Evolutionary conservation across 2,888 invertebrate species (phyloP).

Genomic region (Actias luna): DNA sequence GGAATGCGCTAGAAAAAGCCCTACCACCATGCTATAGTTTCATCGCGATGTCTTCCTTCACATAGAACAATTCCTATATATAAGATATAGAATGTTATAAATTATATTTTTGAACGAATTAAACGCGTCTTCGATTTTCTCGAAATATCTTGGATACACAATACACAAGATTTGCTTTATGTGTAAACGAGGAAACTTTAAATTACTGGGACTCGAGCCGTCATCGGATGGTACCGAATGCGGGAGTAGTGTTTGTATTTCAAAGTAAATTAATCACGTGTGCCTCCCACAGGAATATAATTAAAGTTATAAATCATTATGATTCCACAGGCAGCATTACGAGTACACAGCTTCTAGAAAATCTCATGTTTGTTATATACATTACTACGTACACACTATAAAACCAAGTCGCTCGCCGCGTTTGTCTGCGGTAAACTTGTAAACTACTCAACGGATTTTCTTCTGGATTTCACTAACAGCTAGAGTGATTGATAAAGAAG

Average conservation of each 20-base stretch:
- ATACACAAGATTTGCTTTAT: neutral
- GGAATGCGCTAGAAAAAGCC: too few relatives aligned
- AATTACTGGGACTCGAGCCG: neutral
- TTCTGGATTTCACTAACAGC: too few relatives aligned
- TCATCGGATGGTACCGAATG: neutral
- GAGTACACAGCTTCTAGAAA: neutral
- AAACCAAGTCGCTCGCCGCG: too few relatives aligned
- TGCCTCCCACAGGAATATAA: neutral
- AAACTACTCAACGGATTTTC: too few relatives aligned
- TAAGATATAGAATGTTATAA: neutral
- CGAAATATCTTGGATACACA: neutral
- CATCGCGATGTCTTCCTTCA: too few relatives aligned
- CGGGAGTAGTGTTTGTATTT: constrained; percentile 6
- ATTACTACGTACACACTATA: too few relatives aligned
- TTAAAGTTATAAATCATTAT: constrained; percentile 2
- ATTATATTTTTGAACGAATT: neutral
- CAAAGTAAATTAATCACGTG: constrained; percentile 7
- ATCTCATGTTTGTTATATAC: neutral
- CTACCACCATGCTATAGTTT: too few relatives aligned
- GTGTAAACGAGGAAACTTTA: constrained; percentile 2
- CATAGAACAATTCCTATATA: neutral
- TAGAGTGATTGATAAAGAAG: too few relatives aligned
- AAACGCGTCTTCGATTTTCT: neutral
- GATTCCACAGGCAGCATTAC: neutral
- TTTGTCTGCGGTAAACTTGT: too few relatives aligned